These are phyloP conservation scores for Eurois occulta DNA, from an alignment of 2,888 invertebrate genomes.

Conservation along the genomic window DNA sequence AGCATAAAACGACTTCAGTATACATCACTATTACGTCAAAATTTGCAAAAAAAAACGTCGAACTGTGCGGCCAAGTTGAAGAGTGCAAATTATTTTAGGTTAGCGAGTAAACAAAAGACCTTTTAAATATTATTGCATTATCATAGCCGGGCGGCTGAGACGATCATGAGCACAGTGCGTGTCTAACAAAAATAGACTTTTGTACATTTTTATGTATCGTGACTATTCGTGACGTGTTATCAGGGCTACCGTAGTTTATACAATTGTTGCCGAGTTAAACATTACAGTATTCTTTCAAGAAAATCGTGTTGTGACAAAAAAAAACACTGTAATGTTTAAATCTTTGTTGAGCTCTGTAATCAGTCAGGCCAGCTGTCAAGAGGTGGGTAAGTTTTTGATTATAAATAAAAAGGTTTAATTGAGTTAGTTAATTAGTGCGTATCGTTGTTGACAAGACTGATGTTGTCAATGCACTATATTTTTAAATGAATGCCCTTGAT, in stretches of 20 bases:
- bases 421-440: conserved; percentile 37
- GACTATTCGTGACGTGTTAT: conserved; percentile 88
- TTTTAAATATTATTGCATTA: conserved; percentile 69
- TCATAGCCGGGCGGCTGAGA: conserved; percentile 79
- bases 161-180: conserved; percentile 86
- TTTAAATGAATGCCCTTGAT: conserved; percentile 80
- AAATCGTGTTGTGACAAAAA: conserved; percentile 79
- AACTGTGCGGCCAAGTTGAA: conserved; percentile 70
- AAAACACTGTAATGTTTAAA: conserved; percentile 91
- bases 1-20: conserved; percentile 1
- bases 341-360: conserved; percentile 91
- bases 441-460: conserved; percentile 45
- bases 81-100: conserved; percentile 54
- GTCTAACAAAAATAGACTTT: conserved; percentile 88
- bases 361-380: conserved; percentile 93
- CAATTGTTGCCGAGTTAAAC: conserved; percentile 75
- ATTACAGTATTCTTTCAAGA: conserved; percentile 78
- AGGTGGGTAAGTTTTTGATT: conserved; percentile 93
- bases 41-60: conserved; percentile 62
- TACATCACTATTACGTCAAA: conserved; percentile 76
- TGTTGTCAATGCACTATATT: conserved; percentile 52
- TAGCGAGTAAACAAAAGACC: conserved; percentile 60
- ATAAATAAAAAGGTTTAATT: conserved; percentile 50
- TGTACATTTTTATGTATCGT: conserved; percentile 86
- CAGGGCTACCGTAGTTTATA: conserved; percentile 83